These are phyloP conservation scores for Entomobrya multifasciata DNA, from an alignment of 2,888 invertebrate species.

Conservation along the genomic window DNA sequence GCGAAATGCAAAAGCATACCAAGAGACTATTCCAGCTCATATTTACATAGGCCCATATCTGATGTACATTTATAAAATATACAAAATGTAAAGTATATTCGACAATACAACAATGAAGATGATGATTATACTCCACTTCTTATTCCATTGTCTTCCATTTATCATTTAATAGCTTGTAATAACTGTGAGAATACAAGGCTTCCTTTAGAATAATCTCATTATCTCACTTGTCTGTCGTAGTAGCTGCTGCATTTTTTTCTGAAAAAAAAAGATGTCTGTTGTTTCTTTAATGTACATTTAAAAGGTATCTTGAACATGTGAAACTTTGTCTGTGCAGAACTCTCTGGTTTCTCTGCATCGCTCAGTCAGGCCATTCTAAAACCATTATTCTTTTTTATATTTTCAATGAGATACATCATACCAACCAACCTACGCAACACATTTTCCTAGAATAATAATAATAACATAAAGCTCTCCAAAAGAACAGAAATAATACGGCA, in stretches of 20 bases:
- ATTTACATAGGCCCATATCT: not conserved
- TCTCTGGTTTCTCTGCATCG: not conserved
- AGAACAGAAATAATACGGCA: constrained; percentile 35
- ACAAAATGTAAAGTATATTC: not conserved
- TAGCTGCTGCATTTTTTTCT: constrained; percentile 19
- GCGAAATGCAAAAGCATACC: not conserved
- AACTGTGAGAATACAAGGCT: constrained; percentile 50
- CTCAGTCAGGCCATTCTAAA: not conserved
- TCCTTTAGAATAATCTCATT: constrained; percentile 64
- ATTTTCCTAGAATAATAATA: constrained; percentile 26
- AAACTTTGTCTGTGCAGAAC: not conserved
- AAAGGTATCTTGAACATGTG: not conserved
- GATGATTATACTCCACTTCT: constrained; percentile 41
- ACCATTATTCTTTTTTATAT: not conserved
- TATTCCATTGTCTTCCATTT: constrained; percentile 64
- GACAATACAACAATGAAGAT: not conserved
- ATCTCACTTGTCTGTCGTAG: constrained; percentile 51
- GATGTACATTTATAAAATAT: not conserved
- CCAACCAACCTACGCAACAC: not conserved
- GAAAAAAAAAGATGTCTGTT: not conserved
- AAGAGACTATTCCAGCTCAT: too few species aligned
- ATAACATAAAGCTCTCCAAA: constrained; percentile 28
- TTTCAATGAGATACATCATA: constrained; percentile 11
- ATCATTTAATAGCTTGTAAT: constrained; percentile 60
- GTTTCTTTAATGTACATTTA: not conserved